Conservation (phyloP, 23 tunicate genomes). For the Clavelina lepadiformis region DNA sequence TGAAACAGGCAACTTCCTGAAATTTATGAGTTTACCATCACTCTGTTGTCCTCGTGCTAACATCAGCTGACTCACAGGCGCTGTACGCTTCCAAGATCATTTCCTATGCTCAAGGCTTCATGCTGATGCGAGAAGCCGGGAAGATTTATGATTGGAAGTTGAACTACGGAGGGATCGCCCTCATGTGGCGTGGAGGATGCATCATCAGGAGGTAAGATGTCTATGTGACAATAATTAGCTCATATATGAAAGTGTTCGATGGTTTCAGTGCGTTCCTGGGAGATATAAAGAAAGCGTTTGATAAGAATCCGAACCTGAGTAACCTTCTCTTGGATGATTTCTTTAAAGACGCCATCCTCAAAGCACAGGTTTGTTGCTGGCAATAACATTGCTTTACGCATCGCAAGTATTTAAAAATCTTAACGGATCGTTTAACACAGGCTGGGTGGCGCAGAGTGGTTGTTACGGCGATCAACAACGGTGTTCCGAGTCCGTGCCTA, state of each 20-base stretch:
- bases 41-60: background rate
- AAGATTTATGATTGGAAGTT: conserved; percentile 71
- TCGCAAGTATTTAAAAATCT: background rate
- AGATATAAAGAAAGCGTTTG: conserved; percentile 80
- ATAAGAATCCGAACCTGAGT: conserved; percentile 53
- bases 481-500: conserved; percentile 88
- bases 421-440: conserved; percentile 6
- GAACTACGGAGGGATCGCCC: conserved; percentile 93
- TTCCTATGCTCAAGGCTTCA: conserved; percentile 97
- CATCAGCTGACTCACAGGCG: conserved; percentile 43
- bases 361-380: conserved; percentile 51
- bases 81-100: conserved; percentile 89
- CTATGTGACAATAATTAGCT: too few species aligned
- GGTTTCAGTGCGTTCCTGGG: conserved; percentile 78
- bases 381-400: too few species aligned
- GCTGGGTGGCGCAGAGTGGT: conserved; percentile 85
- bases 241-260: too few species aligned
- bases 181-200: conserved; percentile 98
- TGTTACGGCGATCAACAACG: conserved; percentile 52
- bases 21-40: background rate
- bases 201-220: conserved; percentile 75
- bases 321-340: conserved; percentile 76
- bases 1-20: conserved; percentile 43
- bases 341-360: conserved; percentile 55
- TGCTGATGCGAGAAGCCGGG: conserved; percentile 94